phyloP scores from a whole-genome alignment of 30 jellyfish, hydroid and myxozoan genomes.

The Chrysaora quinquecirrha region DNA sequence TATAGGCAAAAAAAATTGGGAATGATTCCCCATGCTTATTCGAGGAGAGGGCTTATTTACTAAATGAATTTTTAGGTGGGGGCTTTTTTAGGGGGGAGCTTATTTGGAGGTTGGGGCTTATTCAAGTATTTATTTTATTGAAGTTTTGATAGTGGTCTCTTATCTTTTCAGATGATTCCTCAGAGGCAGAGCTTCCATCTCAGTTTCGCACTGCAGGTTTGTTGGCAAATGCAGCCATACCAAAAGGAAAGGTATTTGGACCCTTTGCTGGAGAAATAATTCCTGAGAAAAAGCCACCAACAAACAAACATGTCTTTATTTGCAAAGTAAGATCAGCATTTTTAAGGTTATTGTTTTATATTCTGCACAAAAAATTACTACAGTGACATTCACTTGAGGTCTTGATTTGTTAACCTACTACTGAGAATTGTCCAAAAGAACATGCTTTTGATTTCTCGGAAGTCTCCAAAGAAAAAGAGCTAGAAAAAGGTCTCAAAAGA shows the following conservation, averaged over 20 bases:
- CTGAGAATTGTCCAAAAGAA: too few species aligned
- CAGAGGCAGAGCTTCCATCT: constrained; percentile 60
- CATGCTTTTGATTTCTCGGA: neutral
- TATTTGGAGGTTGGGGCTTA: too few species aligned
- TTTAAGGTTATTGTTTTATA: neutral
- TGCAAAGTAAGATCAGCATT: constrained; percentile 43
- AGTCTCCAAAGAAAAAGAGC: neutral
- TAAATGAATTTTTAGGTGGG: too few species aligned
- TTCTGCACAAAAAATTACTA: neutral
- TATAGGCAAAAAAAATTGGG: too few species aligned
- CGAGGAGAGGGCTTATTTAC: too few species aligned
- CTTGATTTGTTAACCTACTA: neutral
- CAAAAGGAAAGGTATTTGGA: constrained; percentile 61
- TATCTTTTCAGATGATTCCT: constrained; percentile 36
- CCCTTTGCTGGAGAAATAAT: constrained; percentile 66
- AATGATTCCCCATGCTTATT: too few species aligned
- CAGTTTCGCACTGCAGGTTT: constrained; percentile 76
- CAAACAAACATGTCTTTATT: constrained; percentile 14
- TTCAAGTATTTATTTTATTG: too few species aligned
- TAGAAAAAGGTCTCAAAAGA: neutral
- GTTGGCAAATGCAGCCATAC: constrained; percentile 49
- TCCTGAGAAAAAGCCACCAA: constrained; percentile 22
- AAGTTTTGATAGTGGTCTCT: neutral
- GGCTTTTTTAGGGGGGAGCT: too few species aligned
- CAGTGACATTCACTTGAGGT: neutral